Evolutionary conservation across 2,113 vertebrate species (phyloP).

Genomic region (Thalassoma bifasciatum): DNA sequence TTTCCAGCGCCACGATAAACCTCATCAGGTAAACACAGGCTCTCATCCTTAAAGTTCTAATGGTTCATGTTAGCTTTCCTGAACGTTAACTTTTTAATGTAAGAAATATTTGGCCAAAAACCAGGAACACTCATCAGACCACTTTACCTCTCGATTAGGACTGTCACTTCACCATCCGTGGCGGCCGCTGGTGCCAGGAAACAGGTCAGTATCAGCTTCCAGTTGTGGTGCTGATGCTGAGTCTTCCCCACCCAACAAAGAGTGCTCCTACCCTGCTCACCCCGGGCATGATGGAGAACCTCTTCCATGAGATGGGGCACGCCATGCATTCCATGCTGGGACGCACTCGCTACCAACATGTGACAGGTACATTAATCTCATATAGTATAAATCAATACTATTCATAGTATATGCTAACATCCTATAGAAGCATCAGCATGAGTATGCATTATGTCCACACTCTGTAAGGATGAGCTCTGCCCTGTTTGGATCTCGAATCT

Average conservation of each 20-base stretch:
- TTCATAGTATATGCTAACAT: too few relatives aligned
- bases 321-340: slow-evolving; percentile 99
- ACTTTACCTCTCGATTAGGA: slow-evolving; percentile 80
- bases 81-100: too few relatives aligned
- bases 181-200: slow-evolving; percentile 87
- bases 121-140: too few relatives aligned
- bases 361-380: slow-evolving; percentile 86
- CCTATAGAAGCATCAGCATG: neutral
- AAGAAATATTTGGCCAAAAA: too few relatives aligned
- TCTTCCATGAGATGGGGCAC: slow-evolving; percentile 99
- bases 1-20: slow-evolving; percentile 92
- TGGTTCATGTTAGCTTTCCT: neutral
- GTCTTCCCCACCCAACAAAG: slow-evolving; percentile 86
- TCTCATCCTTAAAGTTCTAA: neutral
- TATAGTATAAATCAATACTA: too few relatives aligned
- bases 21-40: slow-evolving; percentile 89
- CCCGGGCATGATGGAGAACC: slow-evolving; percentile 98
- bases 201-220: slow-evolving; percentile 94
- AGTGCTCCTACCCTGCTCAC: slow-evolving; percentile 87
- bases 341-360: slow-evolving; percentile 95
- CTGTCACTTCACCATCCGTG: slow-evolving; percentile 97
- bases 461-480: neutral
- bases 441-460: neutral
- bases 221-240: slow-evolving; percentile 96
- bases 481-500: neutral